These are phyloP conservation scores for Vollenhovia emeryi DNA, from an alignment of 1,140 invertebrate species.

Conservation along the genomic window DNA sequence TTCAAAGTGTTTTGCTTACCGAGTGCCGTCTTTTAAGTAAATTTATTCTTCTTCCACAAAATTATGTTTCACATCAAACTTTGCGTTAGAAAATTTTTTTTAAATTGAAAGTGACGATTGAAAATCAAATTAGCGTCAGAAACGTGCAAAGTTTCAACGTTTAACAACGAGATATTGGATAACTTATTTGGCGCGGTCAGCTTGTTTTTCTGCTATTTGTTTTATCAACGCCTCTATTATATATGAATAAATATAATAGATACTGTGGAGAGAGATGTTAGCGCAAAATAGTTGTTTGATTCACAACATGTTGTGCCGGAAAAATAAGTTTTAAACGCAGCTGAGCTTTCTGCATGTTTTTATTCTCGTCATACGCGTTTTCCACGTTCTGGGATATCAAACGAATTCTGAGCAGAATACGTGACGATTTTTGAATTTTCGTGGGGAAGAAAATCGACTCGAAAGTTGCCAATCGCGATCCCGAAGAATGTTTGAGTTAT, in stretches of 20 bases:
- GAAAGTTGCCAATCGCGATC: not conserved
- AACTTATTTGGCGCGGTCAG: not conserved
- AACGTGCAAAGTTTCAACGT: not conserved
- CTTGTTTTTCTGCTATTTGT: not conserved
- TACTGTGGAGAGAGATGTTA: too few species aligned
- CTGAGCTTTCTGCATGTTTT: slow-evolving; percentile 1
- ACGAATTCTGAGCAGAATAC: slow-evolving; percentile 4
- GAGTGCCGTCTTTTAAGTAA: not conserved
- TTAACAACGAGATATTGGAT: not conserved
- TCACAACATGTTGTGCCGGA: not conserved
- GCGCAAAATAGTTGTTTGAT: not conserved
- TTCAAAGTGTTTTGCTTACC: not conserved
- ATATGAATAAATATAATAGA: not conserved
- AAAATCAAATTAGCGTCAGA: not conserved
- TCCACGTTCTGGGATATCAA: not conserved
- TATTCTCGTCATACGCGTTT: slow-evolving; percentile 2
- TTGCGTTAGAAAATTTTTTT: too few species aligned
- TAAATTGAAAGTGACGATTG: not conserved
- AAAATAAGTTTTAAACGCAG: not conserved
- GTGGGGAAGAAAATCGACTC: slow-evolving; percentile 28
- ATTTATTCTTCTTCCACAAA: not conserved
- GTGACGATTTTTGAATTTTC: slow-evolving; percentile 21
- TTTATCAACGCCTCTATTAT: not conserved
- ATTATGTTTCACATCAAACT: not conserved
- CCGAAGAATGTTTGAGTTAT: slow-evolving; percentile 9